Percentiles rank a stretch among this genome's conserved stretches.
Conservation (phyloP, 2,888 invertebrate genomes). For the Troides helena region DNA sequence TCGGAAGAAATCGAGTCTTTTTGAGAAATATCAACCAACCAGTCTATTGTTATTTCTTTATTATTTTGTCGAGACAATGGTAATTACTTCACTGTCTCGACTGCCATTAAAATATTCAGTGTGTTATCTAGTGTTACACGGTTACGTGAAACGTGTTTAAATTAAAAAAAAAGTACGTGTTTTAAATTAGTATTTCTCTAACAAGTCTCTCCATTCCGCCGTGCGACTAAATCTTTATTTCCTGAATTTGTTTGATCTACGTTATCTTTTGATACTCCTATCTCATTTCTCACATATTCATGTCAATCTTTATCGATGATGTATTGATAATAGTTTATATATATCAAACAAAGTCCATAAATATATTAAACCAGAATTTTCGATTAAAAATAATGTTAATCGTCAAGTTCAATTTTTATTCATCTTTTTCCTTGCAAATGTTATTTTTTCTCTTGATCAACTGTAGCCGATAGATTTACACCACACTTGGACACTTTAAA, state of each 20-base stretch:
- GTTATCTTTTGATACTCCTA: slow-evolving; percentile 13
- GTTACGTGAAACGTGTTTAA: slow-evolving; percentile 1
- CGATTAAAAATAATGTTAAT: not conserved
- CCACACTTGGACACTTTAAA: no score
- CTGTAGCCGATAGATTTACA: no score
- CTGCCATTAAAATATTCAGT: slow-evolving; percentile 19
- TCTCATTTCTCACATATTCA: slow-evolving; percentile 21
- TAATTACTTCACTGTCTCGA: slow-evolving; percentile 31
- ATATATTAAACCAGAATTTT: not conserved
- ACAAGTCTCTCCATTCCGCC: not conserved
- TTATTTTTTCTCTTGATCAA: no score
- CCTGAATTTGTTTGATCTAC: slow-evolving; percentile 4
- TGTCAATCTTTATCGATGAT: slow-evolving; percentile 9
- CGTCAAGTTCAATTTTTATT: no score
- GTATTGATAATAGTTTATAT: slow-evolving; percentile 10
- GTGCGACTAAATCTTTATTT: not conserved
- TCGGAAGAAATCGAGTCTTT: slow-evolving; percentile 32
- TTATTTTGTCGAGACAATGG: slow-evolving; percentile 32
- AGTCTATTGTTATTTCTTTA: slow-evolving; percentile 35
- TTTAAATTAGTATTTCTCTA: not conserved
- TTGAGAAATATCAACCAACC: slow-evolving; percentile 29
- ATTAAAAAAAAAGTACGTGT: not conserved
- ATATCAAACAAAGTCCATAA: not conserved
- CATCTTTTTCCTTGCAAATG: no score
- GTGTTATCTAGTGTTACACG: slow-evolving; percentile 26